A percentile compares a stretch with the other conserved stretches of the same genome.
Conservation (phyloP, 2,888 invertebrate genomes). For the Drosophila villosipedis region DNA sequence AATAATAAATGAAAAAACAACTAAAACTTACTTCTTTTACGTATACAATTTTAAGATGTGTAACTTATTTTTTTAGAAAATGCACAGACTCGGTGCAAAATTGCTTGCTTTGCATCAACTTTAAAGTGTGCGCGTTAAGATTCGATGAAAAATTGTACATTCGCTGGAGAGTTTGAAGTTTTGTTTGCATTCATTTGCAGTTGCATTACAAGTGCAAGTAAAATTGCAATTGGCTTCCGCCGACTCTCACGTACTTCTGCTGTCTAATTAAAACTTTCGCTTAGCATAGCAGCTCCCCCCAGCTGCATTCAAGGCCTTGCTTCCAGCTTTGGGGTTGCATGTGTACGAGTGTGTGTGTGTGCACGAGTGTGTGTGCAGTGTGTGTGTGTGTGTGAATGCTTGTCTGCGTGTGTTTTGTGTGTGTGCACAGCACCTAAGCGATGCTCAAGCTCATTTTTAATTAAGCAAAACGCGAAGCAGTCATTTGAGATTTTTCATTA, state of each 20-base stretch:
- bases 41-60: neutral
- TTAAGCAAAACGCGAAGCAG: constrained; percentile 74
- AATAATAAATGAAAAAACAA: neutral
- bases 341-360: constrained; percentile 6
- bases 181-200: constrained; percentile 53
- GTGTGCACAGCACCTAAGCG: constrained; percentile 44
- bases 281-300: constrained; percentile 29
- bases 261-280: constrained; percentile 76
- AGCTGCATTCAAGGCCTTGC: neutral
- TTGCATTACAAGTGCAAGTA: constrained; percentile 57
- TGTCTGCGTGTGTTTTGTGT: neutral
- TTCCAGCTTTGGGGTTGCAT: constrained; percentile 25
- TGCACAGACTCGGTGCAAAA: neutral
- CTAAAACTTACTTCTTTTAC: neutral
- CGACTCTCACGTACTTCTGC: constrained; percentile 65
- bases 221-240: constrained; percentile 66
- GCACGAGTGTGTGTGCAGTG: constrained; percentile 18
- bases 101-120: neutral
- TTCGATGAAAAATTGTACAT: constrained; percentile 16
- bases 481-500: constrained; percentile 75
- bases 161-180: constrained; percentile 28
- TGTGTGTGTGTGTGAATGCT: constrained; percentile 5
- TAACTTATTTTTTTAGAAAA: neutral
- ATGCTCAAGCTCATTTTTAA: constrained; percentile 76
- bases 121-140: neutral